These are phyloP conservation scores for Axea sp. DNA, from an alignment of 2,888 invertebrate genomes.

Conservation along the genomic window DNA sequence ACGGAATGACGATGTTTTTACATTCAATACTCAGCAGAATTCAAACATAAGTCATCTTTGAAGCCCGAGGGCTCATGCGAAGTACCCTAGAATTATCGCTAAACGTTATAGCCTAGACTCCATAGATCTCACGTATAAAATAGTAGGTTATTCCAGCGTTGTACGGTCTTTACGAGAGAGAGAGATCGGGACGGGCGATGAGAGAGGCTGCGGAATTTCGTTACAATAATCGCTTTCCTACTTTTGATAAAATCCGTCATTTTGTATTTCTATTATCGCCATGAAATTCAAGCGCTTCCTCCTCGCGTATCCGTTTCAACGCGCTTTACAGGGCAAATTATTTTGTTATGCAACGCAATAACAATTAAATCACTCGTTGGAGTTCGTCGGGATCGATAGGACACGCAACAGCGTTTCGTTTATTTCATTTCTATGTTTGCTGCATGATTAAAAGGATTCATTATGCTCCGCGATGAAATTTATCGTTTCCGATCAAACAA, in stretches of 20 bases:
- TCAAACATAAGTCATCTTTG: slow-evolving; percentile 75
- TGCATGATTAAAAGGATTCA: no score
- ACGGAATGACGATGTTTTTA: slow-evolving; percentile 44
- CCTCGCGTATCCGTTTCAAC: no score
- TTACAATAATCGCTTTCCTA: slow-evolving; percentile 14
- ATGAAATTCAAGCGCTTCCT: background rate
- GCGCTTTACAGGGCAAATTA: no score
- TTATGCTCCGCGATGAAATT: no score
- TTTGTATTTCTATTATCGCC: background rate
- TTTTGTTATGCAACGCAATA: no score
- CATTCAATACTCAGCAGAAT: slow-evolving; percentile 56
- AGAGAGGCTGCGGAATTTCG: slow-evolving; percentile 30
- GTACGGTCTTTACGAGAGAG: slow-evolving; percentile 66
- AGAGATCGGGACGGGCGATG: slow-evolving; percentile 69
- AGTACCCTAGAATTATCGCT: slow-evolving; percentile 79
- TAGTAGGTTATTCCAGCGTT: slow-evolving; percentile 74
- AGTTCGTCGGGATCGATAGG: no score
- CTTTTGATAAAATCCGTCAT: slow-evolving; percentile 13
- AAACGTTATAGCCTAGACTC: slow-evolving; percentile 79
- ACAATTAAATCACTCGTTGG: no score
- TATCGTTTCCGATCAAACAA: no score
- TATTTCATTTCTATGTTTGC: no score
- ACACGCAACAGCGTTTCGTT: no score
- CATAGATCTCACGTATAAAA: slow-evolving; percentile 79
- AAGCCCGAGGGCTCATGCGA: slow-evolving; percentile 69